Evolutionary conservation across 1,140 invertebrate genomes (phyloP).

Genomic region (Andrena cerasifolii): DNA sequence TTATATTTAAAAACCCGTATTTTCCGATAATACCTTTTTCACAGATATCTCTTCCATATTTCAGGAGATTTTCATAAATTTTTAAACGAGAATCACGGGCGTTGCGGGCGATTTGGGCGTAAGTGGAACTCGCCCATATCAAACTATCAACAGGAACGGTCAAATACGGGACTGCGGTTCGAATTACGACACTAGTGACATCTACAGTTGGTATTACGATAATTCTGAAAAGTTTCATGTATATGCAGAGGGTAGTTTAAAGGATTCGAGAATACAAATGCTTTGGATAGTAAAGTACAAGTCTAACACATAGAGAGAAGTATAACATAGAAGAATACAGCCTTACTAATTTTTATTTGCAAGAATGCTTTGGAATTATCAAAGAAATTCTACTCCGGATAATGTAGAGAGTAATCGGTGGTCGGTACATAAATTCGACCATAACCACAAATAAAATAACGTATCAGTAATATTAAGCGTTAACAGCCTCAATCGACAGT

Average conservation of each 20-base stretch:
- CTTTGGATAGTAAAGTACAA: too few species aligned
- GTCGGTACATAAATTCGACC: not conserved
- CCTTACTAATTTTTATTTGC: too few species aligned
- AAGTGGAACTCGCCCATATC: too few species aligned
- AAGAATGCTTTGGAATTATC: not conserved
- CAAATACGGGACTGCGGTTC: not conserved
- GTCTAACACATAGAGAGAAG: too few species aligned
- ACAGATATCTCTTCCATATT: too few species aligned
- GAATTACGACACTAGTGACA: not conserved
- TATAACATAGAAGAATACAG: not conserved
- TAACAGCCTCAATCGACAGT: not conserved
- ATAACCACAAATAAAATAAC: not conserved
- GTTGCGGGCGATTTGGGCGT: too few species aligned
- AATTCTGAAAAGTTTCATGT: not conserved
- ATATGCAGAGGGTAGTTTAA: not conserved
- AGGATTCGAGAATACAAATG: too few species aligned
- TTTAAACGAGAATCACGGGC: too few species aligned
- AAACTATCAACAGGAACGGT: constrained; percentile 12
- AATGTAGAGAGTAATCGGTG: not conserved
- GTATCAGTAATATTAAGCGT: not conserved
- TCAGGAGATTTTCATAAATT: too few species aligned
- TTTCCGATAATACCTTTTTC: too few species aligned
- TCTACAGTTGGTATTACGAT: not conserved
- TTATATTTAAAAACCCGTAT: too few species aligned
- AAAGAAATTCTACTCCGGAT: not conserved